Conservation (phyloP, 2,113 vertebrate genomes). For the Chinchilla lanigera region DNA sequence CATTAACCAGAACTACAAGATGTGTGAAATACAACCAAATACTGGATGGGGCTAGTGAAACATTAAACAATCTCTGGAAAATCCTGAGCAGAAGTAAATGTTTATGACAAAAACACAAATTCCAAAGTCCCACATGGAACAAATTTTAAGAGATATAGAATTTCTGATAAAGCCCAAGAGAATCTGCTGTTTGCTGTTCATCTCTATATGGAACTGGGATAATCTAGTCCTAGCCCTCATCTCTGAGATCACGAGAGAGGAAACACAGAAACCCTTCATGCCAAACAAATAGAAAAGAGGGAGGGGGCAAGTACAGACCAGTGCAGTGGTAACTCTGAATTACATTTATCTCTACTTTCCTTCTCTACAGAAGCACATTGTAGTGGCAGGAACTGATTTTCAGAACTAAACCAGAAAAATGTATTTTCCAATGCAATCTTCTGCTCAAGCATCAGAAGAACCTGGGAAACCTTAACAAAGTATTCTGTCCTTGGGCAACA, state of each 20-base stretch:
- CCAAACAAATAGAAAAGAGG: not conserved
- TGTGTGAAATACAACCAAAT: conserved; percentile 13
- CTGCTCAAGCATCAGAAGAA: not conserved
- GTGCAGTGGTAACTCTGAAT: not conserved
- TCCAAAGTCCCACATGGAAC: conserved; percentile 3
- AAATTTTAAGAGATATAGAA: conserved; percentile 25
- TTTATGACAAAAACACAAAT: not conserved
- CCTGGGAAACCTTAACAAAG: not conserved
- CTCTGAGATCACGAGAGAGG: not conserved
- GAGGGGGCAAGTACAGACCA: accelerated
- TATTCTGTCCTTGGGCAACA: not conserved
- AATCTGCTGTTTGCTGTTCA: not conserved
- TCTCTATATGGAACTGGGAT: not conserved
- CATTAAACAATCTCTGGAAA: not conserved
- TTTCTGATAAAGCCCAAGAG: conserved; percentile 12
- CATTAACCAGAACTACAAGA: conserved; percentile 3
- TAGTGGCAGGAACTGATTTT: not conserved
- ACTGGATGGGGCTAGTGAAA: not conserved
- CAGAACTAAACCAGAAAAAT: not conserved
- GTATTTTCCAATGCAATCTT: not conserved
- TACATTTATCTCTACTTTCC: not conserved
- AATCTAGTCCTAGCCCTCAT: not conserved
- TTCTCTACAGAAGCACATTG: not conserved
- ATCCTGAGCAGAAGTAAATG: not conserved
- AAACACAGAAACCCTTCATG: not conserved